Evolutionary conservation across 2,888 invertebrate genomes (phyloP).

Genomic region (Ophion ventricosus): DNA sequence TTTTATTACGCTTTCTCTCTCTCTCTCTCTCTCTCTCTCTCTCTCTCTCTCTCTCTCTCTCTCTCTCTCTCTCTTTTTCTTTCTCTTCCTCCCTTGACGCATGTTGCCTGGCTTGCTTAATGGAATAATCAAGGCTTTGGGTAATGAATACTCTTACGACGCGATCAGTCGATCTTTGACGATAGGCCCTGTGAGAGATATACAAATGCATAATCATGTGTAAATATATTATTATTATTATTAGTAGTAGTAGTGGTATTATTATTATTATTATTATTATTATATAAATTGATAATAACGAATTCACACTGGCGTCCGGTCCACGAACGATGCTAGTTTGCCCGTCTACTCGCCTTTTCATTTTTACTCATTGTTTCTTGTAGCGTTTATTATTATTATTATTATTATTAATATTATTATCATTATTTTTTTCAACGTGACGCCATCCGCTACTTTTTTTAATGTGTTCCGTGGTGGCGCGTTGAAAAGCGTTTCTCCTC

Average conservation of each 20-base stretch:
- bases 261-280: constrained; percentile 41
- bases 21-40: background rate
- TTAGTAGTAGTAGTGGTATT: constrained; percentile 42
- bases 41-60: background rate
- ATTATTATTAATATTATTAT: background rate
- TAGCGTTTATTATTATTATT: constrained; percentile 12
- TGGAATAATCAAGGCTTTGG: constrained; percentile 42
- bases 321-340: constrained; percentile 23
- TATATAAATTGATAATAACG: constrained; percentile 38
- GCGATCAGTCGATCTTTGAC: constrained; percentile 33
- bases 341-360: constrained; percentile 30
- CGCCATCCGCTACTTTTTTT: constrained; percentile 3
- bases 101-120: constrained; percentile 33
- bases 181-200: constrained; percentile 52
- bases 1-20: constrained; percentile 17
- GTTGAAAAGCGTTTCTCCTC: constrained; percentile 26
- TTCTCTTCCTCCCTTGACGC: constrained; percentile 19
- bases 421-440: constrained; percentile 8
- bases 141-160: constrained; percentile 34
- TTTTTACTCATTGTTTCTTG: constrained; percentile 42
- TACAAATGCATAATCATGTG: constrained; percentile 56
- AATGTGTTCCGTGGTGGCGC: background rate
- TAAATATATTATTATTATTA: constrained; percentile 57
- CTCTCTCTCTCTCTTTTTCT: constrained; percentile 6
- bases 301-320: constrained; percentile 51